Base-by-base conservation (phyloP, 2,888 invertebrate genomes). In the Xestia rhomboidea region DNA sequence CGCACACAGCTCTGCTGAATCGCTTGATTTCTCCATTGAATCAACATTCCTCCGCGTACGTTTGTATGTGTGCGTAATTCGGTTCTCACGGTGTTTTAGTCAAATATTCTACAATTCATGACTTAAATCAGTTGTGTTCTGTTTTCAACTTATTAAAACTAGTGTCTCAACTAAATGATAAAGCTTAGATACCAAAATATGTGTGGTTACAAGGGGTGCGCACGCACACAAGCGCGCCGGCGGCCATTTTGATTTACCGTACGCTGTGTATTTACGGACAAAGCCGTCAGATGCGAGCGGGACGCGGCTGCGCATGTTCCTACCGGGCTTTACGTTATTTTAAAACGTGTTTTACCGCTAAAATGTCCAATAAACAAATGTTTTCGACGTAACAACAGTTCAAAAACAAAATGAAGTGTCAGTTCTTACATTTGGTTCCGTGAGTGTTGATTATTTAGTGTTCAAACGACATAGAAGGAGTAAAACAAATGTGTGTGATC, bases 181-280 rank as follows among this genome's bases (percentile, higher is more conserved):
- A 84, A 86, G 87, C 83, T 89, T 86, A 89, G 79, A 89, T 90
- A 81, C 69, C 64, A 81, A 87, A 89, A 88, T 90, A 92, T 85
- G 85, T 83, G 82, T 82, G 87, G 87, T 91, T 91, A 90, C 91
- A 93, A 91, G 92, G 89, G 93, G 94, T 94, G 94, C 93, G 88
- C 92, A 96, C 96, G 95, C 96, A 96, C 95, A 96, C 96, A 87
- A 77, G 57, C 84, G 87, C 85, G 83, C 41, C 78, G 92, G 93
- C 96, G 94, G 97, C 97, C 97, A 97, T 97, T 96, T 97, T 97
- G 97, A 95, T 96, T 96, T 95, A 95, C 94, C 94, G 96, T 95
- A 95, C 94, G 94, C 92, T 95, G 95, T 96, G 96, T 97, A 95
- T 96, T 95, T 96, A 95, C 94, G 96, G 94, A 96, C 96, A 97